These are phyloP conservation scores for Acrobeloides nanus DNA, from an alignment of 2,888 invertebrate species.

Conservation along the genomic window DNA sequence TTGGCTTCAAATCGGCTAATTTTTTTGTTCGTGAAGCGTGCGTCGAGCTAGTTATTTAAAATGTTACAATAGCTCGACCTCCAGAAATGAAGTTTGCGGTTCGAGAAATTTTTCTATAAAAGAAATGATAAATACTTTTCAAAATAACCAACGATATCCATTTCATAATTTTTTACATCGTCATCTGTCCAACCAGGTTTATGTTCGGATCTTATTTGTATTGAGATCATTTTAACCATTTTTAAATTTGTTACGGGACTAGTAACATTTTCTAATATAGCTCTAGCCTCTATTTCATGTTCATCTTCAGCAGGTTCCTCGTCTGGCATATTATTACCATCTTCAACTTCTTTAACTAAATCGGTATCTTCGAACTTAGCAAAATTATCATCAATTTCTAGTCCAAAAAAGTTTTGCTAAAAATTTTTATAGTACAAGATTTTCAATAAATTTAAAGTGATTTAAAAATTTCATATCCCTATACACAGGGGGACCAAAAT, in stretches of 20 bases:
- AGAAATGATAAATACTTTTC: no score
- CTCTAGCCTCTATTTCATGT: slow-evolving; percentile 10
- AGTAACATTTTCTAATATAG: slow-evolving; percentile 9
- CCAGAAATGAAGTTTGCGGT: no score
- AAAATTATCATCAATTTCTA: slow-evolving; percentile 27
- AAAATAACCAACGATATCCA: slow-evolving; percentile 39
- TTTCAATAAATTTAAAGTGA: no score
- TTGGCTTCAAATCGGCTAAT: no score
- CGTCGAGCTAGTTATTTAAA: no score
- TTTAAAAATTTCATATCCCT: no score
- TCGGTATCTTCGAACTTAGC: neutral
- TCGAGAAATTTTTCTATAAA: no score
- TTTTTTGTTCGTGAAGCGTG: no score
- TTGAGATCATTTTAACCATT: slow-evolving; percentile 39
- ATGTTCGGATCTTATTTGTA: slow-evolving; percentile 40
- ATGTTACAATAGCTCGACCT: no score
- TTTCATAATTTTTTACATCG: slow-evolving; percentile 44
- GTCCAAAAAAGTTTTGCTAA: slow-evolving; percentile 45
- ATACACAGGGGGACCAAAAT: neutral
- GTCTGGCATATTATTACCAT: slow-evolving; percentile 2
- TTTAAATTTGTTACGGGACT: slow-evolving; percentile 33
- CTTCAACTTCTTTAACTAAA: slow-evolving; percentile 1
- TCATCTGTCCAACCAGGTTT: slow-evolving; percentile 35
- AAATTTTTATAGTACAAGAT: no score
- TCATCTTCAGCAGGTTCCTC: slow-evolving; percentile 9